Conservation (phyloP, 2,113 vertebrate genomes). For the Muntiacus muntjak region DNA sequence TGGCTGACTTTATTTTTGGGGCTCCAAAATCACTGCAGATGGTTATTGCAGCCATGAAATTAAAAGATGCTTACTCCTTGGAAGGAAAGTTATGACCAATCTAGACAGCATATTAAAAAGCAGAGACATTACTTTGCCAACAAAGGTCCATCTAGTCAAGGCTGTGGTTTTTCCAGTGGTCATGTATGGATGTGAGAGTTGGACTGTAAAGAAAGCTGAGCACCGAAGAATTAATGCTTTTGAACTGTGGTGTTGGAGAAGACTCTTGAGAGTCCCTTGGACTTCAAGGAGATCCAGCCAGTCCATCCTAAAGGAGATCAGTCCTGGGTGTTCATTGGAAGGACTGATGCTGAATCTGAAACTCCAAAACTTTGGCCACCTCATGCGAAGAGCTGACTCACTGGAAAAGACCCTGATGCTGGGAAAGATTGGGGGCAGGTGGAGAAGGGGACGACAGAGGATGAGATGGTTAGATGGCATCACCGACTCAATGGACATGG, state of each 20-base stretch:
- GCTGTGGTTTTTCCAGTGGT: not conserved
- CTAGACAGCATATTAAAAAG: not conserved
- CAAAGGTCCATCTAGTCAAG: not conserved
- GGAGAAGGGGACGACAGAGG: not conserved
- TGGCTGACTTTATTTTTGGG: not conserved
- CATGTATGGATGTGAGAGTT: not conserved
- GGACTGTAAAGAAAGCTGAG: not conserved
- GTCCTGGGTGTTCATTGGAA: not conserved
- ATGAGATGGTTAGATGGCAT: not conserved
- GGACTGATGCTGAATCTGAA: not conserved
- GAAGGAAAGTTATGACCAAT: not conserved
- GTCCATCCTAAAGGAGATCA: not conserved
- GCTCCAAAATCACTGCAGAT: not conserved
- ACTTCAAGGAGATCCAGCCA: fast-evolving
- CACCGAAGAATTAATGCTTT: not conserved
- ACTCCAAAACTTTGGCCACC: not conserved
- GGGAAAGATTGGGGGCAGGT: not conserved
- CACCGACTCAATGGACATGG: not conserved
- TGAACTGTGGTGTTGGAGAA: not conserved
- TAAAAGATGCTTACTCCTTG: not conserved
- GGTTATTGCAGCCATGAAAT: not conserved
- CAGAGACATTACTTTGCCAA: not conserved
- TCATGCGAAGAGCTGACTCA: not conserved
- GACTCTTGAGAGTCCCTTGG: not conserved
- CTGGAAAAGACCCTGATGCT: not conserved